Base-by-base conservation (phyloP, 2,797 vertebrate genomes). In the Gymnodraco acuticeps region DNA sequence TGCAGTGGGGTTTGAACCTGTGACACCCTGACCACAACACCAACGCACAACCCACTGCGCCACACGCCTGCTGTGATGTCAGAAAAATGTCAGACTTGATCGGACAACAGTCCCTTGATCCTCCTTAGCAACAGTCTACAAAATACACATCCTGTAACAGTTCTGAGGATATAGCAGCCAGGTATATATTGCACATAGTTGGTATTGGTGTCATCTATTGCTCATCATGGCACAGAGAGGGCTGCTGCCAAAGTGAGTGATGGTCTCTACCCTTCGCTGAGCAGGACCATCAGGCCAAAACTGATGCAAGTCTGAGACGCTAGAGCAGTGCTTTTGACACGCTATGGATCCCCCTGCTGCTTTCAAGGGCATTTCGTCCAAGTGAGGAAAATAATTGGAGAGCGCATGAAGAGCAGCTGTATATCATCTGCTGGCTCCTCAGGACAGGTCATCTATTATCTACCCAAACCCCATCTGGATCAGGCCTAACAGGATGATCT, bases 321-420 rank as follows among this genome's bases (percentile, higher is more conserved):
- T 16, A 23, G 61, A 80, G 77, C 77, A 88, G 61, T 19, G 64
- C 46, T 70, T 56, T 41, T 75, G 78, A 87, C 80, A 79, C 63
- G 80, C 80, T 75, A 53, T 38, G 56, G 72, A 82, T 78, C 71
- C 45, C 76, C 78, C 70, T 54, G 70, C 70, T 73, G 75, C 64
- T 80, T 82, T 89, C 84, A 93, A 89, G 87, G 89, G 67, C 74
- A n/a, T 83, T 85, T 86, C 60, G n/a, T n/a, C n/a, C n/a, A n/a
- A n/a, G n/a, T n/a, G n/a, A n/a, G n/a, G 51, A 50, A 64, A 64
- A 65, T 46, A 23, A 66, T 58, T 48, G 16, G 52, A 31, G 55
- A 62, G 60, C 51, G 51, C 27, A 43, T 48, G 69, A 68, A 55
- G 52, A 81, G 82, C 82, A 75, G 77, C 69, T 86, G 69, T 72